Conservation (phyloP, 1,140 invertebrate species). For the Psilanteris sp. region DNA sequence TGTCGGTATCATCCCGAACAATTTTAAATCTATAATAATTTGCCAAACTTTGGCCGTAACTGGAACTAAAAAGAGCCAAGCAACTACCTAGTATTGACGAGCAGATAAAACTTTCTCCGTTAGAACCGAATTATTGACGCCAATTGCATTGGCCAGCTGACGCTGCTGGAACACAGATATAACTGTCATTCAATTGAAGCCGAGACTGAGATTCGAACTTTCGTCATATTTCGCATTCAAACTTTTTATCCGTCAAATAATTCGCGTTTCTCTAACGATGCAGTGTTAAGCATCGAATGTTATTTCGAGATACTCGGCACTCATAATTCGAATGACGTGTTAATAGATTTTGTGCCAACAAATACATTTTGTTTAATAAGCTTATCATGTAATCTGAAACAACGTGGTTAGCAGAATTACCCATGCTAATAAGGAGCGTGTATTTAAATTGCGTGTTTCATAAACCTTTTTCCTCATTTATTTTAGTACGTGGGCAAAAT, state of each 20-base stretch:
- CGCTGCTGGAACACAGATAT: slow-evolving; percentile 26
- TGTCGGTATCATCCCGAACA: too few relatives aligned
- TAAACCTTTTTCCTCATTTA: slow-evolving; percentile 35
- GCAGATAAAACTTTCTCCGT: slow-evolving; percentile 51
- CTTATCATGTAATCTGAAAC: slow-evolving; percentile 24
- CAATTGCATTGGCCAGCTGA: slow-evolving; percentile 31
- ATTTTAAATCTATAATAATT: too few relatives aligned
- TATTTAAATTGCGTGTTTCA: slow-evolving; percentile 16
- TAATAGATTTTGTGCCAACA: slow-evolving; percentile 17
- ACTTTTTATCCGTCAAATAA: slow-evolving; percentile 33
- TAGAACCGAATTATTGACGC: slow-evolving; percentile 41
- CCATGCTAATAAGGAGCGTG: slow-evolving; percentile 8
- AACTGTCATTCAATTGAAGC: slow-evolving; percentile 40
- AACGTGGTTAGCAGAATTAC: slow-evolving; percentile 23
- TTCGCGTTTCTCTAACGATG: slow-evolving; percentile 23
- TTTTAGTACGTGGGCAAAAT: slow-evolving; percentile 34
- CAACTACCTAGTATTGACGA: slow-evolving; percentile 39
- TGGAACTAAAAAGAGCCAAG: slow-evolving; percentile 1
- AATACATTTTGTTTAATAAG: slow-evolving; percentile 17
- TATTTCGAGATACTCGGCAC: slow-evolving; percentile 17
- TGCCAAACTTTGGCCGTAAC: too few relatives aligned
- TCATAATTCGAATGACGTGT: slow-evolving; percentile 8
- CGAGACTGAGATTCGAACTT: slow-evolving; percentile 2
- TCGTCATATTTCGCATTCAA: slow-evolving; percentile 29
- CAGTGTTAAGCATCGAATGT: slow-evolving; percentile 14